Conservation (phyloP, 2,888 invertebrate species). For the Drosophila paracracens region DNA sequence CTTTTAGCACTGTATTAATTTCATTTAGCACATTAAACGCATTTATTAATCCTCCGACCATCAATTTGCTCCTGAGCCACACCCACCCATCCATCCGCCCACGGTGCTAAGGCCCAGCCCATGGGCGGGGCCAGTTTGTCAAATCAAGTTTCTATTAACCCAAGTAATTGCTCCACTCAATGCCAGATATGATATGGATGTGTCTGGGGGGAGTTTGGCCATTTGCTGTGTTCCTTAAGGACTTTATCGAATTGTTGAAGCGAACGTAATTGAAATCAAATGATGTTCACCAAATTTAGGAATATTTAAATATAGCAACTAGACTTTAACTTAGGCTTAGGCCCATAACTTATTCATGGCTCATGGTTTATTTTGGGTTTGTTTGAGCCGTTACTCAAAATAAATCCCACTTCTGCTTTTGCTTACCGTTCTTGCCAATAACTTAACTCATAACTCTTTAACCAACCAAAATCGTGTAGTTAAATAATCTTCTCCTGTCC, state of each 20-base stretch:
- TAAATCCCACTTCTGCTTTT: background rate
- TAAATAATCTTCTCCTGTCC: background rate
- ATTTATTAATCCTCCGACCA: slow-evolving; percentile 43
- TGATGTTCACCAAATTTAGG: background rate
- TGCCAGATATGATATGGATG: background rate
- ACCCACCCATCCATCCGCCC: background rate
- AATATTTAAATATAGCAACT: background rate
- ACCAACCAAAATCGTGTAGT: background rate
- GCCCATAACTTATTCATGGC: background rate
- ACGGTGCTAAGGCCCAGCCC: background rate
- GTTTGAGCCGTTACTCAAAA: background rate
- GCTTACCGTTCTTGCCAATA: background rate
- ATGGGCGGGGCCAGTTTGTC: slow-evolving; percentile 19
- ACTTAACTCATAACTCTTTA: background rate
- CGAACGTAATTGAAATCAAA: background rate
- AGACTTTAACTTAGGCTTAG: background rate
- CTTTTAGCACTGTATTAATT: slow-evolving; percentile 74
- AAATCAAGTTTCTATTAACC: slow-evolving; percentile 30
- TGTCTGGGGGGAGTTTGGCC: no score
- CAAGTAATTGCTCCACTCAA: slow-evolving; percentile 18
- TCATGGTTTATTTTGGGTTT: background rate
- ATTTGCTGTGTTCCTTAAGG: background rate
- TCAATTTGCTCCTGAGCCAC: slow-evolving; percentile 20
- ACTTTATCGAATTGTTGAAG: background rate
- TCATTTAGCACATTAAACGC: slow-evolving; percentile 66